Conservation (phyloP, 2,888 invertebrate species). For the Philopedon plagiatum region DNA sequence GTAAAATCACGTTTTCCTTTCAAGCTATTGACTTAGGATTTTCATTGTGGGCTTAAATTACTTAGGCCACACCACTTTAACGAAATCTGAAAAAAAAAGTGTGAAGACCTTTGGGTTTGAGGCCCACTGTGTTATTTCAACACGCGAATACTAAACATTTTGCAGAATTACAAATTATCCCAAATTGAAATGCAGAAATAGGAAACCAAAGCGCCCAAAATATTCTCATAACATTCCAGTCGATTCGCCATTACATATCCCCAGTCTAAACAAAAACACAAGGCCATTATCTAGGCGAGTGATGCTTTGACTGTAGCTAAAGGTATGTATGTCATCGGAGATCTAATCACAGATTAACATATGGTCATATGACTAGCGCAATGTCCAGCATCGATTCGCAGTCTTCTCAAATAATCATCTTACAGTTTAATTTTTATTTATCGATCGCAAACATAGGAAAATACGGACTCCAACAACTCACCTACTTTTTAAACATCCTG, state of each 20-base stretch:
- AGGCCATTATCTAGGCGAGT: neutral
- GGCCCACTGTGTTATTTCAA: too few relatives aligned
- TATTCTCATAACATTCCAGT: conserved; percentile 14
- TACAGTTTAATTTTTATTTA: conserved; percentile 29
- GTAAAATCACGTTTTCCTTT: too few relatives aligned
- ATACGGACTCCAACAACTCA: neutral
- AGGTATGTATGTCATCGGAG: conserved; percentile 63
- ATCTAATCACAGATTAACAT: conserved; percentile 69
- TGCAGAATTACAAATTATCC: too few relatives aligned
- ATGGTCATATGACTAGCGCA: conserved; percentile 69
- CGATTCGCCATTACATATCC: neutral
- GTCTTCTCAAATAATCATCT: conserved; percentile 52
- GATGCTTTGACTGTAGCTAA: conserved; percentile 12
- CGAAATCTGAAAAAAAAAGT: too few relatives aligned
- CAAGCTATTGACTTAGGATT: too few relatives aligned
- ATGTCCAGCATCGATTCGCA: conserved; percentile 63
- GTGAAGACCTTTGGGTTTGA: too few relatives aligned
- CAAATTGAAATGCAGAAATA: too few relatives aligned
- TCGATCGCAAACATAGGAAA: conserved; percentile 24
- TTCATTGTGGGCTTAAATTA: too few relatives aligned
- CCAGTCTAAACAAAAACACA: neutral
- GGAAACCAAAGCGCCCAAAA: neutral
- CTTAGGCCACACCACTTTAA: too few relatives aligned
- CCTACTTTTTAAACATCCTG: neutral
- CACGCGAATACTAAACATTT: too few relatives aligned